Percentiles rank a stretch among this genome's conserved stretches.
Evolutionary conservation across 2,888 invertebrate genomes (phyloP).

Genomic region (Dryomyza anilis): DNA sequence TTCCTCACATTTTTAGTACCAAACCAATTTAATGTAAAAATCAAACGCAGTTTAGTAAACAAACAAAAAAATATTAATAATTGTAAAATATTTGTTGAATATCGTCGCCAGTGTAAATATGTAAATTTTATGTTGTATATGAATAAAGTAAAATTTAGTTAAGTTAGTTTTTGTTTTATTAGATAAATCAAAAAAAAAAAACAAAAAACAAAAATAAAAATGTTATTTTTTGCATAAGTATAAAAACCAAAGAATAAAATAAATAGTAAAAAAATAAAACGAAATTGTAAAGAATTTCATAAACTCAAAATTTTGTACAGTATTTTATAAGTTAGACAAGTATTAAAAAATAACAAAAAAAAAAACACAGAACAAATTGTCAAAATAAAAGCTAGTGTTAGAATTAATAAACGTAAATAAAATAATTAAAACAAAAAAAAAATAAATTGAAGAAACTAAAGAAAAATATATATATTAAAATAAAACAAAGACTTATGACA

Average conservation of each 20-base stretch:
- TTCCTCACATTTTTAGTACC: background rate
- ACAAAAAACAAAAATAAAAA: background rate
- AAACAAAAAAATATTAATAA: background rate
- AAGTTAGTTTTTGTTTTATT: constrained; percentile 21
- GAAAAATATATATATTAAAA: background rate
- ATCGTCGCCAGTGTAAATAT: constrained; percentile 17
- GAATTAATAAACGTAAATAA: constrained; percentile 19
- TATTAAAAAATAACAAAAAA: constrained; percentile 8
- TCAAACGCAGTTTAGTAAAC: background rate
- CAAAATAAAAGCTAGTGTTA: constrained; percentile 24
- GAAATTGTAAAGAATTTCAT: constrained; percentile 11
- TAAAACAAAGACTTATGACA: constrained; percentile 3
- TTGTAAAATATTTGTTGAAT: constrained; percentile 9
- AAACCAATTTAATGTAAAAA: no score
- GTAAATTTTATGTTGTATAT: constrained; percentile 24
- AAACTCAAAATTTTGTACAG: constrained; percentile 24
- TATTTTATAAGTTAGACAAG: constrained; percentile 20
- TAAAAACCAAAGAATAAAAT: background rate
- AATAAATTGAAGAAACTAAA: background rate
- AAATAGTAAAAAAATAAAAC: no score
- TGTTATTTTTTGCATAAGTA: constrained; percentile 9
- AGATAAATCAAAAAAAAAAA: background rate
- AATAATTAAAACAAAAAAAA: constrained; percentile 15
- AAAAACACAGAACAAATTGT: constrained; percentile 11
- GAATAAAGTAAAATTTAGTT: background rate